Conservation (phyloP, 2,888 invertebrate species). For the Lasiommata megera region DNA sequence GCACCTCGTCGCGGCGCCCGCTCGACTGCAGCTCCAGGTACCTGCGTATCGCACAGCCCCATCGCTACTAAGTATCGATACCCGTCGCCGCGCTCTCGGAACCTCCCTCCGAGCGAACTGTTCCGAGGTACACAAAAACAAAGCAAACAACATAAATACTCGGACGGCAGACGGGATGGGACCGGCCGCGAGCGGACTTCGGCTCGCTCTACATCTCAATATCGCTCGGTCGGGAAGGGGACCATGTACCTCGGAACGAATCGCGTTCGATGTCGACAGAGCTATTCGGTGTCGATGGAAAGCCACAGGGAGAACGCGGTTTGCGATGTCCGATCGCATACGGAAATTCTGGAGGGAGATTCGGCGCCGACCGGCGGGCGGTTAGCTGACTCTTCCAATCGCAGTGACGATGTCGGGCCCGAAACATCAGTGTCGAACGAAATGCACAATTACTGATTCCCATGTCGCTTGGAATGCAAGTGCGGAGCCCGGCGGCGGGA, state of each 20-base stretch:
- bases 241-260: conserved; percentile 83
- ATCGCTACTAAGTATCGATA: conserved; percentile 35
- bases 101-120: conserved; percentile 65
- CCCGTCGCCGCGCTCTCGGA: conserved; percentile 43
- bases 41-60: conserved; percentile 76
- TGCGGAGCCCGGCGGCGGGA: conserved; percentile 63
- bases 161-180: conserved; percentile 58
- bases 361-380: conserved; percentile 34
- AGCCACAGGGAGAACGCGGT: conserved; percentile 53
- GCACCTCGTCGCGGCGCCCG: conserved; percentile 92
- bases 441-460: conserved; percentile 63
- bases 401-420: conserved; percentile 42
- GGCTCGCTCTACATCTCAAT: conserved; percentile 82
- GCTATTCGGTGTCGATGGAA: conserved; percentile 53
- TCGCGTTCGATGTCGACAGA: conserved; percentile 69
- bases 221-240: conserved; percentile 79
- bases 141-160: conserved; percentile 75
- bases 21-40: conserved; percentile 96
- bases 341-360: conserved; percentile 33
- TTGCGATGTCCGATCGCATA: conserved; percentile 48
- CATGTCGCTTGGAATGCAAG: conserved; percentile 82
- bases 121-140: conserved; percentile 82
- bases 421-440: conserved; percentile 53
- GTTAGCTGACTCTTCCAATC: conserved; percentile 36
- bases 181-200: conserved; percentile 66